Conservation (phyloP, 2,797 vertebrate genomes). For the Hylomyscus alleni region DNA sequence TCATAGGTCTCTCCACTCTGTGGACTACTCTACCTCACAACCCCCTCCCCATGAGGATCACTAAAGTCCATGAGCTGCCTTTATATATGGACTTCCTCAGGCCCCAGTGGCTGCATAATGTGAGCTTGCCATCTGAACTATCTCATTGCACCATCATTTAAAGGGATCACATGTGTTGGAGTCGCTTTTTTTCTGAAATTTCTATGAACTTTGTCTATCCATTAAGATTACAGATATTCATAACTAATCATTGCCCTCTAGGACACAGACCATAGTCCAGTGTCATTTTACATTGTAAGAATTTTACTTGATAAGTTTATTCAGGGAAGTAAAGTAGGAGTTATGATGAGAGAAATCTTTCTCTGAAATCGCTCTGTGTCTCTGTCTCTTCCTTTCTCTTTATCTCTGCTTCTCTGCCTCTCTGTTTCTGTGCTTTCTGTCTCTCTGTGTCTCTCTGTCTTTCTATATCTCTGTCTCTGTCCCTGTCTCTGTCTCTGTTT, state of each 20-base stretch:
- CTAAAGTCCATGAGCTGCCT: neutral
- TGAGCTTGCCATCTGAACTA: neutral
- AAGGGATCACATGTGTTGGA: neutral
- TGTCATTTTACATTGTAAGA: neutral
- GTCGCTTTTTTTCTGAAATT: neutral
- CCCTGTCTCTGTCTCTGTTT: no score
- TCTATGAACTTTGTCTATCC: neutral
- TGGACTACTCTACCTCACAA: neutral
- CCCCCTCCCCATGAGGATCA: no score
- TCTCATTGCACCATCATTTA: neutral
- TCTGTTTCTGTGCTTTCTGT: no score
- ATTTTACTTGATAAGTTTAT: neutral
- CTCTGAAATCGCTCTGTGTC: neutral
- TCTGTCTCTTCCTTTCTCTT: neutral
- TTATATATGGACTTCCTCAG: neutral
- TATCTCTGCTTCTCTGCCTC: neutral
- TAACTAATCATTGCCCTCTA: no score
- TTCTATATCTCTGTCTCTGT: neutral
- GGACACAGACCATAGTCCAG: neutral
- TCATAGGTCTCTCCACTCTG: neutral
- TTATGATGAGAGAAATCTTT: neutral
- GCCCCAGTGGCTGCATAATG: neutral
- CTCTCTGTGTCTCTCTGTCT: neutral
- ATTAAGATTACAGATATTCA: neutral
- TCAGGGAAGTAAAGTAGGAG: neutral